These are phyloP conservation scores for Myotis lucifugus DNA, from an alignment of 2,113 vertebrate species.

Conservation along the genomic window DNA sequence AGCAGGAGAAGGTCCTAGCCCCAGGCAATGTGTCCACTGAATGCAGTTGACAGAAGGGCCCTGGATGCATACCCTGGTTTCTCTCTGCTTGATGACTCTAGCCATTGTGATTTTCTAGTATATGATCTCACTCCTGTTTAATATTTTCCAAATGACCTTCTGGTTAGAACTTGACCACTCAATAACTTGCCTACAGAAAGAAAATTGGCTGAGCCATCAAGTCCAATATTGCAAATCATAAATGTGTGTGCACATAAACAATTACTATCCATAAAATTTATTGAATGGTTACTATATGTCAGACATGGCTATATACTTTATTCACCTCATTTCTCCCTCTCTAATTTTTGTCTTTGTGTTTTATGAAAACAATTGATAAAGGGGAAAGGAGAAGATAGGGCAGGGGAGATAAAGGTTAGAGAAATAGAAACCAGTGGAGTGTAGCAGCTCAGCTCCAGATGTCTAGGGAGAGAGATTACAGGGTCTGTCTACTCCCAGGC, in stretches of 20 bases:
- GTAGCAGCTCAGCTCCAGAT: not conserved
- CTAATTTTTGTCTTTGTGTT: not conserved
- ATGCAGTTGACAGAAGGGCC: not conserved
- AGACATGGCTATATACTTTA: not conserved
- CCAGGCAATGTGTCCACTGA: not conserved
- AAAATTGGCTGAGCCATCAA: not conserved
- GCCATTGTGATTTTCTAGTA: slow-evolving; percentile 28
- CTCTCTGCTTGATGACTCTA: not conserved
- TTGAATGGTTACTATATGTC: not conserved
- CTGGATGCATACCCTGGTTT: not conserved
- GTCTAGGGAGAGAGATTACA: not conserved
- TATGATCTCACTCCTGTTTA: not conserved
- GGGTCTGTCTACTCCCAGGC: not conserved
- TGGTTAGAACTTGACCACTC: not conserved
- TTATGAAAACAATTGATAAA: not conserved
- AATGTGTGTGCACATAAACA: not conserved
- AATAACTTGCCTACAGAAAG: not conserved
- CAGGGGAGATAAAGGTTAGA: not conserved
- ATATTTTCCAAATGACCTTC: slow-evolving; percentile 31
- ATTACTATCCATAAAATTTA: not conserved
- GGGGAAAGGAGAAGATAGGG: not conserved
- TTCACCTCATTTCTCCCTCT: slow-evolving; percentile 2
- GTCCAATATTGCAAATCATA: not conserved
- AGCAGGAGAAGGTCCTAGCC: not conserved
- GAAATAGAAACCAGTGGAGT: not conserved